These are phyloP conservation scores for Apistogramma diplotaenia DNA, from an alignment of 2,113 vertebrate species.

Conservation along the genomic window DNA sequence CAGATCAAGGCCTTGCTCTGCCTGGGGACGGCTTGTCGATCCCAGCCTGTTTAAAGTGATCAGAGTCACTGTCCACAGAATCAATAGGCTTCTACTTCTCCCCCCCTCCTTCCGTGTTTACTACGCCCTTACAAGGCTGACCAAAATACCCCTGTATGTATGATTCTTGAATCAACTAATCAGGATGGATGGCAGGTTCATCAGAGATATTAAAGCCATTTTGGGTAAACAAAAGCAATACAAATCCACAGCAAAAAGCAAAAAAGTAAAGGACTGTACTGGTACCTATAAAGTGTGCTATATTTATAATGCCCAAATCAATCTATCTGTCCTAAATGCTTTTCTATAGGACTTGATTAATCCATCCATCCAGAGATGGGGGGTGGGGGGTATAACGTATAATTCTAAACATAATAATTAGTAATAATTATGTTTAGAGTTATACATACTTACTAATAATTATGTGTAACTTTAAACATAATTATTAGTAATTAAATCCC, in stretches of 20 bases:
- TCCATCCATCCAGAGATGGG: too few species aligned
- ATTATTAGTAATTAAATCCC: background rate
- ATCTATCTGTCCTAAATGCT: too few species aligned
- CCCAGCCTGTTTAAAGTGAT: constrained; percentile 66
- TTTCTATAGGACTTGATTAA: too few species aligned
- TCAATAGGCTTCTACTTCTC: constrained; percentile 51
- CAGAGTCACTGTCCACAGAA: constrained; percentile 66
- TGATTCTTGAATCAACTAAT: constrained; percentile 59
- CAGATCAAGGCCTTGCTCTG: constrained; percentile 35
- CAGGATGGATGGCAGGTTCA: constrained; percentile 5
- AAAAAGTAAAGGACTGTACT: background rate
- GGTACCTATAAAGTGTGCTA: too few species aligned
- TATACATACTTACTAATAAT: too few species aligned
- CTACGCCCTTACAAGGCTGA: constrained; percentile 22
- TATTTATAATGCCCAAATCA: too few species aligned
- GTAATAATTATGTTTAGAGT: too few species aligned
- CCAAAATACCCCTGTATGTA: constrained; percentile 58
- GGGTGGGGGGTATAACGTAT: too few species aligned
- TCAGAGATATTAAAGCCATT: background rate
- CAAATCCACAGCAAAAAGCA: too few species aligned
- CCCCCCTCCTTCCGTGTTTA: background rate
- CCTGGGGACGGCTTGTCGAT: constrained; percentile 59
- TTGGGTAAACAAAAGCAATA: too few species aligned
- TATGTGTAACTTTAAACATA: background rate
- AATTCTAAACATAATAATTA: too few species aligned